Evolutionary conservation across 2,888 invertebrate genomes (phyloP).

Genomic region (Lycocerus yunnanus): DNA sequence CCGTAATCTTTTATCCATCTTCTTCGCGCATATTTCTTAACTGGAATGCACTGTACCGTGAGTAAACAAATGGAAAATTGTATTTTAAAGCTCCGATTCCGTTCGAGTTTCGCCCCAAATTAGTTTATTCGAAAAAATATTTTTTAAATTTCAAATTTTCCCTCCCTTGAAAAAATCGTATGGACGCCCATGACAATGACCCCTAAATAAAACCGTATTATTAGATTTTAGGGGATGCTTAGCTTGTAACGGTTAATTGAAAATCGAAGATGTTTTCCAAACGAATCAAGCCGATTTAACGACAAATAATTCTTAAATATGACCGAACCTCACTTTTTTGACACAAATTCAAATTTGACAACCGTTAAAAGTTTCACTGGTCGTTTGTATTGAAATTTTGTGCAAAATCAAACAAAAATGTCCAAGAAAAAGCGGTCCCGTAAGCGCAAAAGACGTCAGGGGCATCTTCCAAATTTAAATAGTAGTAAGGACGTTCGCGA

Average conservation of each 20-base stretch:
- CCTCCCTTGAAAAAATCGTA: not conserved
- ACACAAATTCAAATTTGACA: not conserved
- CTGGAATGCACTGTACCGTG: too few species aligned
- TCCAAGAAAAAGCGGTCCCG: constrained; percentile 7
- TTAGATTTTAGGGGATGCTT: not conserved
- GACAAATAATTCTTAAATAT: not conserved
- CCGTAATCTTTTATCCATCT: too few species aligned
- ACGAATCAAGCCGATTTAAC: not conserved
- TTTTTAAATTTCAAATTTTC: too few species aligned
- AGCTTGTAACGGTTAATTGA: not conserved
- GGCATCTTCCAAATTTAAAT: not conserved
- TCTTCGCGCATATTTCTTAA: too few species aligned
- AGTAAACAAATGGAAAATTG: too few species aligned
- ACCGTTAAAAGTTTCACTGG: not conserved
- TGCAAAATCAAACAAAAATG: constrained; percentile 4
- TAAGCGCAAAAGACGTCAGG: not conserved
- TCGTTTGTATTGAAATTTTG: not conserved
- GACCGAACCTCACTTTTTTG: not conserved
- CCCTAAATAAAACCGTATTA: not conserved
- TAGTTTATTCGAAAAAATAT: too few species aligned
- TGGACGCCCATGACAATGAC: not conserved
- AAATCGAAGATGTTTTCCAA: not conserved
- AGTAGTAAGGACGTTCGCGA: not conserved
- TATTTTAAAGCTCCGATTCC: too few species aligned
- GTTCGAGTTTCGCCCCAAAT: too few species aligned